These are phyloP conservation scores for Lates calcarifer DNA, from an alignment of 2,113 vertebrate genomes.

Conservation along the genomic window DNA sequence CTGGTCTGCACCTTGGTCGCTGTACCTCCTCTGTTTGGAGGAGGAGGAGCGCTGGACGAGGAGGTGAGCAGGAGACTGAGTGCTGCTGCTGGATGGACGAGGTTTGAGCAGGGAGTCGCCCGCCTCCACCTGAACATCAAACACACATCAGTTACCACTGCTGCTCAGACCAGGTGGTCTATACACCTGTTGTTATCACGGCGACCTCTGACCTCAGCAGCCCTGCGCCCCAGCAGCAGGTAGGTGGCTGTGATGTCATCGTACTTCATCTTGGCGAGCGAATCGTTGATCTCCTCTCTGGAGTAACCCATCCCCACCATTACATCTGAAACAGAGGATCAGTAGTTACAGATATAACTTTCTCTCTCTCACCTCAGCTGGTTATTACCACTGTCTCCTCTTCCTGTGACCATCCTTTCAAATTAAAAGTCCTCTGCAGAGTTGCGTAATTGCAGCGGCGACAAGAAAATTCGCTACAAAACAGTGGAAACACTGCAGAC, in stretches of 20 bases:
- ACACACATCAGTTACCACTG: not conserved
- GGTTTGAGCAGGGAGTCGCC: constrained; percentile 24
- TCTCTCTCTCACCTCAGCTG: too few relatives aligned
- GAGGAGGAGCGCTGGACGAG: constrained; percentile 28
- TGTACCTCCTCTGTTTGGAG: constrained; percentile 63
- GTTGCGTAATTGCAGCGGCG: too few relatives aligned
- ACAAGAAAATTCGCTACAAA: too few relatives aligned
- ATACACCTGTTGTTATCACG: not conserved
- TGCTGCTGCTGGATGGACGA: constrained; percentile 35
- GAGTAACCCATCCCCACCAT: constrained; percentile 64
- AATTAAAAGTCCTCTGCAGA: too few relatives aligned
- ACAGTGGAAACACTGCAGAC: too few relatives aligned
- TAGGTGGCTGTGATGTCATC: constrained; percentile 67
- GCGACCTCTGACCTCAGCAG: constrained; percentile 50
- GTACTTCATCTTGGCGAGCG: constrained; percentile 61
- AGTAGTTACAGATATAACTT: too few relatives aligned
- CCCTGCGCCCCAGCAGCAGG: constrained; percentile 51
- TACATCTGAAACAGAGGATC: constrained; percentile 51
- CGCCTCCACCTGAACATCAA: constrained; percentile 37
- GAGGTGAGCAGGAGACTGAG: constrained; percentile 52
- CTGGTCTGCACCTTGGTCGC: constrained; percentile 45
- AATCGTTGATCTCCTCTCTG: constrained; percentile 50
- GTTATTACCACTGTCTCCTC: too few relatives aligned
- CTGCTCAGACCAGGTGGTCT: not conserved
- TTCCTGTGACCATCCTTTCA: too few relatives aligned